Base-by-base conservation (phyloP, 2,113 vertebrate genomes). In the Tyto alba region DNA sequence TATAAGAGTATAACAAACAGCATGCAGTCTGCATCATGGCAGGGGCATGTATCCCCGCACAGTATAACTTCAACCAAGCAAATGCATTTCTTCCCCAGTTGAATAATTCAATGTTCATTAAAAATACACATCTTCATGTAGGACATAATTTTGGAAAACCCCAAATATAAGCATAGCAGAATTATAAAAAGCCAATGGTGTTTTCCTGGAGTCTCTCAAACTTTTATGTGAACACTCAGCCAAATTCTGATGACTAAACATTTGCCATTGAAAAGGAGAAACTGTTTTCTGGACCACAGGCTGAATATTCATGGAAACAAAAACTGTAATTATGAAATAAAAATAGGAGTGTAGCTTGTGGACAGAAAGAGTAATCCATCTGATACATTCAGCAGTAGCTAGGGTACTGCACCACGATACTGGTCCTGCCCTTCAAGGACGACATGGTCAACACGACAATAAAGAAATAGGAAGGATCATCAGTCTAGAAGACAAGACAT, bases 21-120 rank as follows among this genome's bases (percentile, higher is more conserved):
- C 40, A 40, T 0, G 0, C 27, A 19, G 34, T 20, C 36, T 88
- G 36, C 1, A 6, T 34, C 50, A 9, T 22, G 16, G 17, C 62
- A 62, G 30, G n/a, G 68, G 12, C 29, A 20, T 16, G 22, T 41
- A 23, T 48, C 20, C 21, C n/a, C 55, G 48, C 25, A 40, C 25
- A 72, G 25, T 23, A 23, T 18, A 60, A 55, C 22, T 68, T 73
- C 34, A 81, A 30, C 10, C 14, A 74, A 16, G 32, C 8, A 85
- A 73, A 85, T 22, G 8, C 21, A 66, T 57, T 88, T 93, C 40
- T 71, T 75, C 73, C 40, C 50, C 55, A 66, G 40, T 20, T 74
- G 43, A 93, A 47, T 60, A 68, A 72, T 53, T 15, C 29, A 36
- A 0, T 27, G 20, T 71, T 56, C 62, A 47, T 22, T 62, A 38